Conservation (phyloP, 2,113 vertebrate species). For the Centropristis striata region DNA sequence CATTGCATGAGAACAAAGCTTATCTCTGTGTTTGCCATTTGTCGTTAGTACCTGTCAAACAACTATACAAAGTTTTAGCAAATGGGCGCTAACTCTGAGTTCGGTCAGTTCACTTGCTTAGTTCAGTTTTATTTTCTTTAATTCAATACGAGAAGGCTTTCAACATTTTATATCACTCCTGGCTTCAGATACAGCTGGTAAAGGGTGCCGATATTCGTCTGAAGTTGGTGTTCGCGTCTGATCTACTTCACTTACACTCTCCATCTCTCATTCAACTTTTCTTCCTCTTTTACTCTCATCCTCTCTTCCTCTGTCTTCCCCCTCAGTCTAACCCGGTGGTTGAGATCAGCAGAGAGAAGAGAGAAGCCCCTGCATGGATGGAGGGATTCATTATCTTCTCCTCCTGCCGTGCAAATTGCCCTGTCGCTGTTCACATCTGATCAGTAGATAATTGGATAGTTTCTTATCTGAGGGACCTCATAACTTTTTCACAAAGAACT, state of each 20-base stretch:
- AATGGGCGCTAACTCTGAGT: neutral
- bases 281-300: neutral
- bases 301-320: neutral
- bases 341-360: slow-evolving; percentile 28
- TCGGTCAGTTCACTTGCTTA: neutral
- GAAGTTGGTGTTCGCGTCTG: slow-evolving; percentile 18
- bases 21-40: slow-evolving; percentile 72
- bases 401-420: slow-evolving; percentile 55
- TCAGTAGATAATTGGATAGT: slow-evolving; percentile 69
- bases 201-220: neutral
- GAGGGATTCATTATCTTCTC: slow-evolving; percentile 56
- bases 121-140: slow-evolving; percentile 11
- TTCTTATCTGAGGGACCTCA: slow-evolving; percentile 49
- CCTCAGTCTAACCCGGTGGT: neutral
- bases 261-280: slow-evolving; percentile 16
- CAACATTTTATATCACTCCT: slow-evolving; percentile 31
- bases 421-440: slow-evolving; percentile 61
- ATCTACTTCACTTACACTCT: slow-evolving; percentile 43
- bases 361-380: slow-evolving; percentile 38
- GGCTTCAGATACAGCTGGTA: slow-evolving; percentile 3
- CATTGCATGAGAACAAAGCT: slow-evolving; percentile 63
- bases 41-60: slow-evolving; percentile 73
- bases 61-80: slow-evolving; percentile 52
- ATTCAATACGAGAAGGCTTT: slow-evolving; percentile 10
- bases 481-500: slow-evolving; percentile 45